Conservation (phyloP, 92 coral and sea anemone genomes). For the Phenganax subtilis region DNA sequence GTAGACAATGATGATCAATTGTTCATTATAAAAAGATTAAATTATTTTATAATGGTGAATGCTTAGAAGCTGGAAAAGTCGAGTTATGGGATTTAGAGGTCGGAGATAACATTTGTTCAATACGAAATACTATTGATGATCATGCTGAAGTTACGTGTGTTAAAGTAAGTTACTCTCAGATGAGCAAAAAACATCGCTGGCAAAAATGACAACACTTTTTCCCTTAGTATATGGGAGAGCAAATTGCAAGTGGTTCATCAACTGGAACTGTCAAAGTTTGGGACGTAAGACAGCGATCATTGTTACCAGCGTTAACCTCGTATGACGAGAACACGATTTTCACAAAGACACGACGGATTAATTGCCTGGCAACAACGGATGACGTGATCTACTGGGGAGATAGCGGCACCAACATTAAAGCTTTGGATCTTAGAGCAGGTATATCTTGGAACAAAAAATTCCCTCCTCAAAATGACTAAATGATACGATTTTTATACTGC, state of each 20-base stretch:
- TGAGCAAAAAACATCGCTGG: not conserved
- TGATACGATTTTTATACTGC: not conserved
- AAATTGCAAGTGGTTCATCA: slow-evolving; percentile 80
- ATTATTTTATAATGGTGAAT: not conserved
- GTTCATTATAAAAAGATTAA: not conserved
- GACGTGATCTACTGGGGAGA: slow-evolving; percentile 94
- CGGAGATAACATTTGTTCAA: slow-evolving; percentile 68
- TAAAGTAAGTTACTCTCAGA: slow-evolving; percentile 60
- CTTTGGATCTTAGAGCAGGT: slow-evolving; percentile 81
- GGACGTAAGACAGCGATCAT: slow-evolving; percentile 87
- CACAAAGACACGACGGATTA: slow-evolving; percentile 63
- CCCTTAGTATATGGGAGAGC: slow-evolving; percentile 45
- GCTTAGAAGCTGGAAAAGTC: slow-evolving; percentile 83
- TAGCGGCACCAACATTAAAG: slow-evolving; percentile 90
- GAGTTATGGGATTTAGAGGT: slow-evolving; percentile 85
- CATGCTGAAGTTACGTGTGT: slow-evolving; percentile 60
- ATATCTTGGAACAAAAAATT: not conserved
- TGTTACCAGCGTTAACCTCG: slow-evolving; percentile 64
- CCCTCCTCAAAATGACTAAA: not conserved
- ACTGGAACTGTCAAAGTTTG: slow-evolving; percentile 89
- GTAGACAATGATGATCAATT: not conserved
- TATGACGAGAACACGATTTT: slow-evolving; percentile 43
- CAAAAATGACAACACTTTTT: not conserved
- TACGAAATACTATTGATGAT: slow-evolving; percentile 63
- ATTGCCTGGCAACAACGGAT: slow-evolving; percentile 82